Percentiles rank a stretch among this genome's conserved stretches.
These are phyloP conservation scores for Yponomeuta sedellus DNA, from an alignment of 2,888 invertebrate genomes.

Conservation along the genomic window DNA sequence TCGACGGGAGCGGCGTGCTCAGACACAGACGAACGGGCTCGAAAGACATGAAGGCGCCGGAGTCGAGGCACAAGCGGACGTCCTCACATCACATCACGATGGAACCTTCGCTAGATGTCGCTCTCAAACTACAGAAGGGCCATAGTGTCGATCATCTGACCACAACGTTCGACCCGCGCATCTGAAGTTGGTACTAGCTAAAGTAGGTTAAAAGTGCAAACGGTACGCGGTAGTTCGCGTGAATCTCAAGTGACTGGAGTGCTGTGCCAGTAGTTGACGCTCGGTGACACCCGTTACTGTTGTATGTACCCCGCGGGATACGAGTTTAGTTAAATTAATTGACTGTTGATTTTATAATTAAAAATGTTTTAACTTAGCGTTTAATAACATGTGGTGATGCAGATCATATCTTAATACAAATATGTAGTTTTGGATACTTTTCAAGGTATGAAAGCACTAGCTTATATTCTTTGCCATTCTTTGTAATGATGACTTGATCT, in stretches of 20 bases:
- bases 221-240: background rate
- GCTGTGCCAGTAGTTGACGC: background rate
- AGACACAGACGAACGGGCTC: slow-evolving; percentile 79
- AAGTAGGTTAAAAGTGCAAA: slow-evolving; percentile 21
- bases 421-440: slow-evolving; percentile 10
- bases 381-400: slow-evolving; percentile 14
- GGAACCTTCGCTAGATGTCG: slow-evolving; percentile 51
- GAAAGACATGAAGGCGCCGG: slow-evolving; percentile 65
- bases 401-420: slow-evolving; percentile 14
- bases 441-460: background rate
- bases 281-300: background rate
- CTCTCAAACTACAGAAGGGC: slow-evolving; percentile 56
- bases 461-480: slow-evolving; percentile 2
- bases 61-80: slow-evolving; percentile 59
- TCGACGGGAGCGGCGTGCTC: slow-evolving; percentile 59
- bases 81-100: slow-evolving; percentile 67
- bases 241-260: background rate
- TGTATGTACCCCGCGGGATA: background rate
- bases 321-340: slow-evolving; percentile 12
- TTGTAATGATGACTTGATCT: background rate
- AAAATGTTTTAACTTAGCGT: background rate
- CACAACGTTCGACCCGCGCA: slow-evolving; percentile 41
- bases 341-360: slow-evolving; percentile 1
- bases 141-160: slow-evolving; percentile 62
- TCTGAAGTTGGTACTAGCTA: slow-evolving; percentile 31